A percentile compares a stretch with the other conserved stretches of the same genome.
Conservation (phyloP, 2,113 vertebrate genomes). For the Holacanthus passer region DNA sequence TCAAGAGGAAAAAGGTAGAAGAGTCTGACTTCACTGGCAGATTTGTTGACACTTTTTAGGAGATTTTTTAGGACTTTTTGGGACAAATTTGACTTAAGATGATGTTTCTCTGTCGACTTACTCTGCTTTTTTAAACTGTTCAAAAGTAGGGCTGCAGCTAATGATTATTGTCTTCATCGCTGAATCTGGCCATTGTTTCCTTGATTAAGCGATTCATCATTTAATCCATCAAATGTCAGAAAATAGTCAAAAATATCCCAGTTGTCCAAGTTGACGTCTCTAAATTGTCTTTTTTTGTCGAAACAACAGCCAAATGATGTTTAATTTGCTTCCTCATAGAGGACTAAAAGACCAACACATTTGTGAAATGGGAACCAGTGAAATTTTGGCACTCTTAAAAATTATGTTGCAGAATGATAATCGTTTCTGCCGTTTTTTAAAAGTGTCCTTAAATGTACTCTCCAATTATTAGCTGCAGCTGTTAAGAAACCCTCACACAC, state of each 20-base stretch:
- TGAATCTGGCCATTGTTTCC: not conserved
- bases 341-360: not conserved
- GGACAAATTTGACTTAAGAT: not conserved
- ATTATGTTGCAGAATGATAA: too few relatives aligned
- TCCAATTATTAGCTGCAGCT: conserved; percentile 5
- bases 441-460: not conserved
- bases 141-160: not conserved
- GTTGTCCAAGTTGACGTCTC: not conserved
- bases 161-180: not conserved
- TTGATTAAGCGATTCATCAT: not conserved
- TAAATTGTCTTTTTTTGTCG: not conserved
- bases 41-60: not conserved
- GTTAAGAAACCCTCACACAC: not conserved
- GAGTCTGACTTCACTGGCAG: not conserved
- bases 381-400: not conserved
- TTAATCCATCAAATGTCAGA: not conserved
- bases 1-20: not conserved
- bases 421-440: not conserved
- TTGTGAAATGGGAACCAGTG: too few relatives aligned
- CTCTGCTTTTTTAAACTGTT: not conserved
- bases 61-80: not conserved
- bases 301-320: not conserved
- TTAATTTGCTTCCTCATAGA: not conserved
- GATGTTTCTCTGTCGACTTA: not conserved
- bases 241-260: not conserved